Evolutionary conservation across 2,888 invertebrate genomes (phyloP).

Genomic region (Phaedon cochleariae): DNA sequence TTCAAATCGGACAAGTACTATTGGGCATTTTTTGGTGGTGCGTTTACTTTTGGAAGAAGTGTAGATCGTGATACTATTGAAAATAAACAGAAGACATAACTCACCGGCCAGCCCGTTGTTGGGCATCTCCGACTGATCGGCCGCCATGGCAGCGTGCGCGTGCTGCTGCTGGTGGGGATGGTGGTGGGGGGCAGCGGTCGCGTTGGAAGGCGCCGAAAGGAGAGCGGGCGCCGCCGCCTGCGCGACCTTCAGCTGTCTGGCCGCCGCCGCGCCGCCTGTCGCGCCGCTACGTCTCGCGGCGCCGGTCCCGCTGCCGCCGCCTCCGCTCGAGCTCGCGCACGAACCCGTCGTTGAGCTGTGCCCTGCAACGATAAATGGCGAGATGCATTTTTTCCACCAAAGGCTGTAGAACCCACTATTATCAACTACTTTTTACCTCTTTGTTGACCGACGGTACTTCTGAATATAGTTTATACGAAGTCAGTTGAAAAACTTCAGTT

Average conservation of each 20-base stretch:
- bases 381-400: too few species aligned
- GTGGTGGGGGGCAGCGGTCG: constrained; percentile 48
- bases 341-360: constrained; percentile 70
- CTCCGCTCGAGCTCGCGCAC: constrained; percentile 68
- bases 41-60: too few species aligned
- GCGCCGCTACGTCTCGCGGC: constrained; percentile 66
- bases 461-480: too few species aligned
- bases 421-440: too few species aligned
- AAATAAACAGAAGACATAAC: constrained; percentile 14
- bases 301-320: constrained; percentile 34
- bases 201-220: constrained; percentile 37
- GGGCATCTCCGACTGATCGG: constrained; percentile 59
- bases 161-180: constrained; percentile 33
- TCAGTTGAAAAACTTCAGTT: too few species aligned
- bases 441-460: too few species aligned
- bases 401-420: too few species aligned
- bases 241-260: constrained; percentile 57
- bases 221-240: constrained; percentile 55
- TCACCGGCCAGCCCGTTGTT: constrained; percentile 59
- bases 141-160: constrained; percentile 56
- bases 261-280: constrained; percentile 35
- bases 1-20: too few species aligned
- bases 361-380: constrained; percentile 46
- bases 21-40: too few species aligned
- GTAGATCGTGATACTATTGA: too few species aligned